Percentiles rank a stretch among this genome's conserved stretches.
phyloP scores from a whole-genome alignment of 2,888 invertebrate species.

The Mayetiola destructor region DNA sequence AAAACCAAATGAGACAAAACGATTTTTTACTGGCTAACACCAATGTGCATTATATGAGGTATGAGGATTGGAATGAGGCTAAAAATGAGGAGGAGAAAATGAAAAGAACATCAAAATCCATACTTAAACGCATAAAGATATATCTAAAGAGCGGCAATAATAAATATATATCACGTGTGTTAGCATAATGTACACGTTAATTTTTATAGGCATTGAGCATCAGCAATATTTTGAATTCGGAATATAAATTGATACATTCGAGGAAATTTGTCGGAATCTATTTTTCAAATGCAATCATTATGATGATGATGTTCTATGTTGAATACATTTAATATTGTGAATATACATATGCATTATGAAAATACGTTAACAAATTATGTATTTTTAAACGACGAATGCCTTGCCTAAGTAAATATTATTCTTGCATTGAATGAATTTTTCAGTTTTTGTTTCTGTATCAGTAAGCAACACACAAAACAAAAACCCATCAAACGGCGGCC shows the following conservation, averaged over 20 bases:
- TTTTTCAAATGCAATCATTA: too few relatives aligned
- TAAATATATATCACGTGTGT: slow-evolving; percentile 2
- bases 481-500: background rate
- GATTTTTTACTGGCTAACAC: background rate
- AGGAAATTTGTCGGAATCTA: background rate
- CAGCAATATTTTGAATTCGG: background rate
- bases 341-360: background rate
- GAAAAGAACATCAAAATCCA: background rate
- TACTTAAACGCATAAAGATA: slow-evolving; percentile 9
- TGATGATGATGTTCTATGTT: too few relatives aligned
- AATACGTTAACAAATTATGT: background rate
- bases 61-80: background rate
- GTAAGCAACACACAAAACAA: too few relatives aligned
- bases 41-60: background rate
- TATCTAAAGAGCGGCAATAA: background rate
- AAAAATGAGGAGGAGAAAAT: background rate
- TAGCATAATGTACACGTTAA: slow-evolving; percentile 7
- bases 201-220: too few relatives aligned
- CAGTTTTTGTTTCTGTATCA: background rate
- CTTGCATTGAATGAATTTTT: background rate
- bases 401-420: slow-evolving; percentile 10
- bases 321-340: background rate
- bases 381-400: background rate
- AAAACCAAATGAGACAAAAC: background rate
- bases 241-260: slow-evolving; percentile 2